These are phyloP conservation scores for Oxytorus armatus DNA, from an alignment of 2,888 invertebrate species.

Conservation along the genomic window DNA sequence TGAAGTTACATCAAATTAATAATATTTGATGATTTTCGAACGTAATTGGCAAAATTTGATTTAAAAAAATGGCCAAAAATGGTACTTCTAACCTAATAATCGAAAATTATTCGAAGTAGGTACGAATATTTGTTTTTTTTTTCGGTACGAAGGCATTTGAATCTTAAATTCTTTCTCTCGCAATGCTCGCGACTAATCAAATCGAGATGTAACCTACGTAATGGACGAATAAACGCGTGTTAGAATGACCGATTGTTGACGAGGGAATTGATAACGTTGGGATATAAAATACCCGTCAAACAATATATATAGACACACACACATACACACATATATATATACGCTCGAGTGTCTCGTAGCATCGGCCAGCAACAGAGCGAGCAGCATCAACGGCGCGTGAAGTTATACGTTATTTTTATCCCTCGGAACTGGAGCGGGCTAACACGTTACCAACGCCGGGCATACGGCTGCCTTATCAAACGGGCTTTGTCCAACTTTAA, in stretches of 20 bases:
- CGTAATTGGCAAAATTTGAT: no score
- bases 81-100: no score
- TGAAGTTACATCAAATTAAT: no score
- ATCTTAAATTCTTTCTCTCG: neutral
- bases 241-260: slow-evolving; percentile 41
- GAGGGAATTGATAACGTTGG: slow-evolving; percentile 34
- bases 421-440: slow-evolving; percentile 79
- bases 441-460: slow-evolving; percentile 68
- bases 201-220: slow-evolving; percentile 31
- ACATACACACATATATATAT: slow-evolving; percentile 8
- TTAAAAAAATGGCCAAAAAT: no score
- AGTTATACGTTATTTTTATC: slow-evolving; percentile 79
- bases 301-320: slow-evolving; percentile 6
- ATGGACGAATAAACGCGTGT: slow-evolving; percentile 43
- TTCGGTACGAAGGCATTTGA: neutral
- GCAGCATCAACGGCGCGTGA: slow-evolving; percentile 75
- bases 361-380: slow-evolving; percentile 46
- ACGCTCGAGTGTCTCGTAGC: slow-evolving; percentile 32
- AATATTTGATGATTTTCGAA: no score
- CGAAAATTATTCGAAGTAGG: no score
- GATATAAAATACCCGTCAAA: slow-evolving; percentile 24
- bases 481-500: slow-evolving; percentile 83
- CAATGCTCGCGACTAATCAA: slow-evolving; percentile 7
- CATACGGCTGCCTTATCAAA: slow-evolving; percentile 78
- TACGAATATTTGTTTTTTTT: no score